phyloP scores from a whole-genome alignment of 2,113 vertebrate genomes.

The Oryzias melastigma region DNA sequence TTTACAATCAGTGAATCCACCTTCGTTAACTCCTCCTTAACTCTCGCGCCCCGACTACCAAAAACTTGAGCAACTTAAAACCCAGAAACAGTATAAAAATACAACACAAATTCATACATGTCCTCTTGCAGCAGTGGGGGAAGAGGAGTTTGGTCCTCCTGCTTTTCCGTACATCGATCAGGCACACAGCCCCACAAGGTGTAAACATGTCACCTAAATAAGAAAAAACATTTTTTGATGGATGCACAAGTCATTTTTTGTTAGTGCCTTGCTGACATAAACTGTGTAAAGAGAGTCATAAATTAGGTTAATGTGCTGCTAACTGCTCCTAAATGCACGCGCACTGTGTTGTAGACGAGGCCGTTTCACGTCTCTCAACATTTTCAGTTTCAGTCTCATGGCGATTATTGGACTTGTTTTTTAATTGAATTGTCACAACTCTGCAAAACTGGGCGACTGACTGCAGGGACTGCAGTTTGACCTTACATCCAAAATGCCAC shows the following conservation, averaged over 20 bases:
- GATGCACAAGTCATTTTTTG: constrained; percentile 1
- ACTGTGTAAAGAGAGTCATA: constrained; percentile 21
- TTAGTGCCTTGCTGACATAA: constrained; percentile 24
- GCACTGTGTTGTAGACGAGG: constrained; percentile 46
- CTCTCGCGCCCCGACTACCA: too few relatives aligned
- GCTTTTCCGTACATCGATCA: constrained; percentile 39
- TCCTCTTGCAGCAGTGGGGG: constrained; percentile 5
- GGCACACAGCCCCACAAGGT: constrained; percentile 17
- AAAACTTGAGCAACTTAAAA: constrained; percentile 55
- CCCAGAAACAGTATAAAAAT: constrained; percentile 53
- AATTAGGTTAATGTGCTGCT: constrained; percentile 28
- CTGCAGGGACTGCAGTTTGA: constrained; percentile 43
- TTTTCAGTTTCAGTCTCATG: constrained; percentile 34
- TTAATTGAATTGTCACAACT: constrained; percentile 4
- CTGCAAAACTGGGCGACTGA: constrained; percentile 9
- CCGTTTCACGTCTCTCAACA: constrained; percentile 41
- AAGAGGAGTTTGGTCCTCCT: constrained; percentile 19
- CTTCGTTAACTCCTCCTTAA: too few relatives aligned
- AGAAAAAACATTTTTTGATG: not conserved
- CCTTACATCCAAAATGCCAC: constrained; percentile 46
- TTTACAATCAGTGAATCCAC: constrained; percentile 20
- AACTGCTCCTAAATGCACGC: constrained; percentile 31
- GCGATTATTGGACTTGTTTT: constrained; percentile 27
- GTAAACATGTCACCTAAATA: constrained; percentile 14
- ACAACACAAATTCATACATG: constrained; percentile 63